Conservation (phyloP, 2,797 vertebrate genomes). For the Poeciliopsis infans region DNA sequence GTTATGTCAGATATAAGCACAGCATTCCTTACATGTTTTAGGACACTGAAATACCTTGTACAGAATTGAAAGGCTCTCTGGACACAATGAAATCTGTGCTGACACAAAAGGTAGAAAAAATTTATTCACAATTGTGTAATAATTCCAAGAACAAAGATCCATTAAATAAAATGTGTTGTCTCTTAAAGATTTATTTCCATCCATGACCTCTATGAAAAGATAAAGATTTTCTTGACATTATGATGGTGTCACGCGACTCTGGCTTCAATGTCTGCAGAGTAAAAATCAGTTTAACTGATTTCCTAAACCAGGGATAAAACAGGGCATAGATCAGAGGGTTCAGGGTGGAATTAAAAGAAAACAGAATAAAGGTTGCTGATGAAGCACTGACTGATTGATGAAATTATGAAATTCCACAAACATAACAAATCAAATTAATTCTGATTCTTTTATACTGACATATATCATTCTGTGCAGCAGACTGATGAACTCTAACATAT, state of each 20-base stretch:
- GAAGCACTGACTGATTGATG: not conserved
- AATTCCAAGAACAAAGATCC: too few relatives aligned
- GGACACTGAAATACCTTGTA: too few relatives aligned
- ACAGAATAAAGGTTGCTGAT: not conserved
- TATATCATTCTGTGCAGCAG: not conserved
- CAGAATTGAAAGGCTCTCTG: too few relatives aligned
- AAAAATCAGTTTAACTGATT: constrained; percentile 4
- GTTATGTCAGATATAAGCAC: too few relatives aligned
- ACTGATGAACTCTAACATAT: not conserved
- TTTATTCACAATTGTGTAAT: too few relatives aligned
- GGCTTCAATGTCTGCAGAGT: not conserved
- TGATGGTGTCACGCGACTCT: too few relatives aligned
- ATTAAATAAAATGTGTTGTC: not conserved
- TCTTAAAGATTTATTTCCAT: not conserved
- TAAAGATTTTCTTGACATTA: not conserved
- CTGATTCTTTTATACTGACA: not conserved
- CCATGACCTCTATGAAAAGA: too few relatives aligned
- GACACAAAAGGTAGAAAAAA: too few relatives aligned
- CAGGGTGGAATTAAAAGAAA: constrained; percentile 2
- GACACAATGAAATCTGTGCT: too few relatives aligned
- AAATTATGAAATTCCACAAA: too few relatives aligned
- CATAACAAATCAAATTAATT: too few relatives aligned
- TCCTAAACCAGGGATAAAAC: constrained; percentile 14
- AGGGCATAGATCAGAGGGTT: constrained; percentile 1
- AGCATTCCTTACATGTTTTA: too few relatives aligned